Base-by-base conservation (phyloP, 1,140 invertebrate species). In the Colletes gigas region DNA sequence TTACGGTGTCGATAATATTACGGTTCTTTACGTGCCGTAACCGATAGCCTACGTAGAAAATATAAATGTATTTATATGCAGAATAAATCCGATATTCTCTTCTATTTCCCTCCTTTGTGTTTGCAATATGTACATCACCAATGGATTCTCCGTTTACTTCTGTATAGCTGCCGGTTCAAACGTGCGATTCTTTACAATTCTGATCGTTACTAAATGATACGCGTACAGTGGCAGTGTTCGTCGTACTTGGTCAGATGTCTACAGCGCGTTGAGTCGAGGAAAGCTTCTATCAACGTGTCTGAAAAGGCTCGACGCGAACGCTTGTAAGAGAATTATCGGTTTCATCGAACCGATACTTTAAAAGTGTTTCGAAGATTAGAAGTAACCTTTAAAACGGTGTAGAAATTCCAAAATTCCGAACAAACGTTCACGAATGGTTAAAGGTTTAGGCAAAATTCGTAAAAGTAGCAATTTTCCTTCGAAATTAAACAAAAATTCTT, bases 21-120 rank as follows among this genome's bases (percentile, higher is more conserved):
- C 3, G 21, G 59, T 65, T 66, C 15, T 60, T 72, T 71, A 69
- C 21, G 65, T 83, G 66, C 65, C 57, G 41, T 82, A 83, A 19
- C 21, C n/a, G 63, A 73, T 83, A 78, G 77, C 52, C 62, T 86
- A 86, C 50, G 74, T 87, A 87, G 12, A 86, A 87, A 87, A 87
- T 86, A 87, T 87, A 87, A 83, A 83, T 81, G 59, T 85, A 79
- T 76, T 69, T 82, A 65, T 75, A 78, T 75, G 57, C 68, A 68
- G 69, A 73, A 80, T 71, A 44, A 81, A 75, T 70, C 21, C 52
- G 30, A 71, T 67, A 54, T 10, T 52, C 62, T 68, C n/a, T 80
- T 52, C 17, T 15, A 12, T 21, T 68, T 30, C 19, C 14, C 9
- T 68, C 68, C 66, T 39, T 70, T 67, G 3, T 76, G 47, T 19